phyloP scores from a whole-genome alignment of 2,113 vertebrate genomes.

The Sapajus apella region DNA sequence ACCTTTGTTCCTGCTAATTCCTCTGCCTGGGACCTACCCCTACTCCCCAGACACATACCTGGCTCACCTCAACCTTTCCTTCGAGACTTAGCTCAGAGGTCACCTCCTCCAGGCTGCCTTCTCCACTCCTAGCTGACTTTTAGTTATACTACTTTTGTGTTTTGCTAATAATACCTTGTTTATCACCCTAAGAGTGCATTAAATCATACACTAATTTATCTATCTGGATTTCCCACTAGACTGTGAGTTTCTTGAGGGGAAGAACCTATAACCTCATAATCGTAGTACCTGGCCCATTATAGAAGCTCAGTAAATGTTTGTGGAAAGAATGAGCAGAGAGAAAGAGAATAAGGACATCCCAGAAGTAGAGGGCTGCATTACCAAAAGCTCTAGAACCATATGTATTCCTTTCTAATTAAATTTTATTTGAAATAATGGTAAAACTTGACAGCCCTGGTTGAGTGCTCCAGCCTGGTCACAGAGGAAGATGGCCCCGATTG shows the following conservation, averaged over 20 bases:
- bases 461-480: background rate
- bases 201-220: background rate
- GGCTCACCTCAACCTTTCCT: background rate
- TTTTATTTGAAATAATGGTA: background rate
- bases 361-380: background rate
- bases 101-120: background rate
- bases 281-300: background rate
- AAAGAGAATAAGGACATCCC: background rate
- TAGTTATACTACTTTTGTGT: background rate
- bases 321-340: slow-evolving; percentile 1
- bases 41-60: background rate
- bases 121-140: background rate
- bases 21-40: background rate
- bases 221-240: background rate
- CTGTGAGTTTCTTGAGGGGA: background rate
- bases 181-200: background rate
- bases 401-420: background rate
- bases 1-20: background rate
- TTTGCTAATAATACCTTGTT: background rate
- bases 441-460: background rate
- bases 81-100: background rate
- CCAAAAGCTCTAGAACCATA: background rate
- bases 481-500: background rate
- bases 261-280: background rate
- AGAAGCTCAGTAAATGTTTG: background rate